Evolutionary conservation across 2,888 invertebrate genomes (phyloP), one percentile per base, ranked within the genome.

Genomic region (Habroteleia sp.): DNA sequence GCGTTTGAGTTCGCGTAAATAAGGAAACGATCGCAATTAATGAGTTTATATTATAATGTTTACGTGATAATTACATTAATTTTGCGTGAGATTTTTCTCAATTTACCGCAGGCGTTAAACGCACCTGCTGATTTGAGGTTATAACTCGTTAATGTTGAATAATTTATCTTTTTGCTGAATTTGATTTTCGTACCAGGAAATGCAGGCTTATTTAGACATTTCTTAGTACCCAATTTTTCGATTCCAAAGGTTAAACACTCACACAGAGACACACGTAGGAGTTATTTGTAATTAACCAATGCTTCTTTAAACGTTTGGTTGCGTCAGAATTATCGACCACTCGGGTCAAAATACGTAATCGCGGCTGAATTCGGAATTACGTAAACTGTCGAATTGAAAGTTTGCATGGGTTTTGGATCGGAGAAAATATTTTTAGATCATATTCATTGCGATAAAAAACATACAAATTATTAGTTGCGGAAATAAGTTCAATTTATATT

Each of bases 21-120:
- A 62, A 65, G 75, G 75, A 75, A 75, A 71, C 35, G 52, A 60
- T 65, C 41, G 31, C 52, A 44, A 65, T 65, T 62, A 74, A 63
- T 58, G 63, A 37, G 31, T 41, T 37, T 37, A 50, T 46, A 60
- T 73, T 52, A 52, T 66, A 73, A 73, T 60, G 52, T 58, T 60
- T 66, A 66, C 16, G 66, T 41, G 60, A 60, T 62, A 62, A 74
- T 74, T 74, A 60, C 37, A 48, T 65, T 71, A 62, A 71, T 62
- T 58, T 60, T 6, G 29, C 58, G 73, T 73, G 73, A 65, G 73
- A 73, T 52, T 73, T 65, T 73, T 41, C 14, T 52, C 52, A 73
- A 73, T 65, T 73, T 65, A 46, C 62, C 11, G 14, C 7, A 17
- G 25, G 29, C 60, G 60, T 65, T 58, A 54, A 50, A 8, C 13